phyloP scores from a whole-genome alignment of 2,113 vertebrate genomes.

The Rhegmatorhina hoffmannsi region DNA sequence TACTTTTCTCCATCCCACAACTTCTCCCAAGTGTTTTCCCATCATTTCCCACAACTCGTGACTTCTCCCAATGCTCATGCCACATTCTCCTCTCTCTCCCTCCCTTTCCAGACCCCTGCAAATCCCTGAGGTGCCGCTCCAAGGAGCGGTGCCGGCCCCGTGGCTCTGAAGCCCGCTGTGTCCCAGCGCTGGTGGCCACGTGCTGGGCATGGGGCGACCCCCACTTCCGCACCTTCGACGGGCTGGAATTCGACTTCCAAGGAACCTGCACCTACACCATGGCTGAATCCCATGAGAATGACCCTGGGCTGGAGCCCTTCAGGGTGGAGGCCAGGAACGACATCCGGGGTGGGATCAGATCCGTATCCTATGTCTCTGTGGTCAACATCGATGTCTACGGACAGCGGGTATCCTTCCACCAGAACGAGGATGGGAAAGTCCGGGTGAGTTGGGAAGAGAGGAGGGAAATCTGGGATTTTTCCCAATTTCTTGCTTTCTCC shows the following conservation, averaged over 20 bases:
- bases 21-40: neutral
- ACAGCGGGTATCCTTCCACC: constrained; percentile 71
- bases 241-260: constrained; percentile 73
- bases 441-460: constrained; percentile 69
- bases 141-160: constrained; percentile 74
- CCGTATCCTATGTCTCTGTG: constrained; percentile 75
- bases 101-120: constrained; percentile 77
- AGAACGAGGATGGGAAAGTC: constrained; percentile 74
- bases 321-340: constrained; percentile 81
- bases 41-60: neutral
- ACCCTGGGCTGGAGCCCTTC: constrained; percentile 76
- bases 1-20: neutral
- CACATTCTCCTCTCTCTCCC: neutral
- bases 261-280: constrained; percentile 81
- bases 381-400: constrained; percentile 70
- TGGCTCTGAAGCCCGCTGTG: neutral
- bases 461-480: neutral
- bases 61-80: neutral
- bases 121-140: constrained; percentile 71
- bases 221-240: constrained; percentile 77
- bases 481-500: neutral
- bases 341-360: constrained; percentile 68
- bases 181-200: constrained; percentile 66
- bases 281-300: constrained; percentile 58
- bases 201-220: constrained; percentile 79